Evolutionary conservation across 2,113 vertebrate genomes (phyloP).

Genomic region (Trochalopteron elliotii): DNA sequence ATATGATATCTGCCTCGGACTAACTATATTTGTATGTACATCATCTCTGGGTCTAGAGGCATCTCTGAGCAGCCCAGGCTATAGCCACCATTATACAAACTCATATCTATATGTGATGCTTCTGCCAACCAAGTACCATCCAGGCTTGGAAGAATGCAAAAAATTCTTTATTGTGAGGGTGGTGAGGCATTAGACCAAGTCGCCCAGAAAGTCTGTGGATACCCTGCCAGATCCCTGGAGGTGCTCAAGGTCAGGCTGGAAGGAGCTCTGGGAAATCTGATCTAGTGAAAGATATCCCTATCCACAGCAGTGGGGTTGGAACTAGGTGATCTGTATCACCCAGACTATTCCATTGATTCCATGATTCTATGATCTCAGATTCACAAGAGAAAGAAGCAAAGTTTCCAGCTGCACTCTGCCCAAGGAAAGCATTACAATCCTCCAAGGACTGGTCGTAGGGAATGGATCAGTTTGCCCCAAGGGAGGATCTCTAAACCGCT

Average conservation of each 20-base stretch:
- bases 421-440: not conserved
- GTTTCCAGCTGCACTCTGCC: not conserved
- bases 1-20: not conserved
- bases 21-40: not conserved
- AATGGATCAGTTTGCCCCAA: accelerated
- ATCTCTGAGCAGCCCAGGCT: not conserved
- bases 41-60: not conserved
- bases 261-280: not conserved
- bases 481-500: not conserved
- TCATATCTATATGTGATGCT: accelerated
- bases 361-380: not conserved
- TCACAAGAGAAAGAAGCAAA: not conserved
- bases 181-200: not conserved
- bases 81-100: not conserved
- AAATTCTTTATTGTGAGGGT: not conserved
- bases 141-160: not conserved
- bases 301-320: not conserved
- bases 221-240: too few species aligned
- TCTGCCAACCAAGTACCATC: not conserved
- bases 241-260: not conserved
- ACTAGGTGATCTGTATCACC: not conserved
- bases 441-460: not conserved
- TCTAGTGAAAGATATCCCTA: too few species aligned
- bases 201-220: not conserved
- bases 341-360: not conserved